A percentile compares a stretch with the other conserved stretches of the same genome.
phyloP scores from a whole-genome alignment of 2,888 invertebrate genomes.

The Augiades crinisus region DNA sequence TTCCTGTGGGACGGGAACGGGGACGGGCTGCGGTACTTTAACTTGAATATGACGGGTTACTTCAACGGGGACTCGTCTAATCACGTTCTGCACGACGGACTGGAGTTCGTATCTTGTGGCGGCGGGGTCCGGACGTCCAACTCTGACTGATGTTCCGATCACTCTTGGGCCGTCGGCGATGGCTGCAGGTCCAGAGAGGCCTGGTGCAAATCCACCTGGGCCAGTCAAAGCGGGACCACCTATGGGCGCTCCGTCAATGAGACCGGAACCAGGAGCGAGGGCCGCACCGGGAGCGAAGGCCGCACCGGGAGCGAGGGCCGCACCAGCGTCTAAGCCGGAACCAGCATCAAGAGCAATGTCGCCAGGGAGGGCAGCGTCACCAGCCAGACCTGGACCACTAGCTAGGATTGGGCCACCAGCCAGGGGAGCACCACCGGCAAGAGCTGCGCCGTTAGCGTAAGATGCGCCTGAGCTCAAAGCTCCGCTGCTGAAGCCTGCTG shows the following conservation, averaged over 20 bases:
- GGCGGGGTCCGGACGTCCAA: conserved; percentile 47
- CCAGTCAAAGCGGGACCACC: conserved; percentile 18
- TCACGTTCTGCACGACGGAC: conserved; percentile 68
- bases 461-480: conserved; percentile 3
- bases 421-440: no score
- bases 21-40: conserved; percentile 61
- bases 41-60: conserved; percentile 67
- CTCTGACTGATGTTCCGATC: conserved; percentile 54
- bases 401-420: no score
- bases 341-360: conserved; percentile 24
- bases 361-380: conserved; percentile 10
- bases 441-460: conserved; percentile 8
- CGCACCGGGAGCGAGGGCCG: conserved; percentile 17
- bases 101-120: conserved; percentile 66
- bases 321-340: conserved; percentile 25
- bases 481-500: not conserved
- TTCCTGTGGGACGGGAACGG: conserved; percentile 67
- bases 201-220: conserved; percentile 22
- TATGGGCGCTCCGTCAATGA: conserved; percentile 16
- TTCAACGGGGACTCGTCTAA: conserved; percentile 70
- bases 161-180: conserved; percentile 40
- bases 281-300: conserved; percentile 30
- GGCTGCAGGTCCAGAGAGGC: conserved; percentile 27
- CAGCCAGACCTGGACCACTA: no score
- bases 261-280: conserved; percentile 21